These are phyloP conservation scores for Lindbergichthys nudifrons DNA, from an alignment of 2,797 vertebrate species.

Conservation along the genomic window DNA sequence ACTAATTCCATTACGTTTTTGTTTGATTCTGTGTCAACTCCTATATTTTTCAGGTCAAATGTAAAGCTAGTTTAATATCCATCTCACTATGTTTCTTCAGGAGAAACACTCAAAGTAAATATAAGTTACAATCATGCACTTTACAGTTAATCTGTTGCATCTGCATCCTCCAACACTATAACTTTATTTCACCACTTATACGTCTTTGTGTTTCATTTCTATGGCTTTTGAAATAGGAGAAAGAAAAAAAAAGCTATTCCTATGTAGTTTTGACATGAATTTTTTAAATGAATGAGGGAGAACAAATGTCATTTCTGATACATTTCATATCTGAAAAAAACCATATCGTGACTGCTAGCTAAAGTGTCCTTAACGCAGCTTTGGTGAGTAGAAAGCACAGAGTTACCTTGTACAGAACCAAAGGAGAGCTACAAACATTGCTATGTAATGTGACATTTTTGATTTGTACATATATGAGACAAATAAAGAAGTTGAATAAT, in stretches of 20 bases:
- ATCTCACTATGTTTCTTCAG: slow-evolving; percentile 20
- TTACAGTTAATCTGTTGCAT: slow-evolving; percentile 9
- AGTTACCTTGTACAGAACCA: slow-evolving; percentile 77
- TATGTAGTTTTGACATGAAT: slow-evolving; percentile 14
- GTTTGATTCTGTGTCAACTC: slow-evolving; percentile 16
- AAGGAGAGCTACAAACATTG: slow-evolving; percentile 78
- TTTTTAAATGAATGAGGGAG: slow-evolving; percentile 20
- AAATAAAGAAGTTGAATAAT: slow-evolving; percentile 63
- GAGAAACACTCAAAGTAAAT: slow-evolving; percentile 12
- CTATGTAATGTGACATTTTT: slow-evolving; percentile 82
- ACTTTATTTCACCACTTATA: slow-evolving; percentile 16
- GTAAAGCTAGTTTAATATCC: slow-evolving; percentile 16
- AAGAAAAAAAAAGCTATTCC: slow-evolving; percentile 16
- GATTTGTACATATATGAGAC: slow-evolving; percentile 78
- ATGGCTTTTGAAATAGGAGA: not conserved
- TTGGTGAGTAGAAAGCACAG: slow-evolving; percentile 73
- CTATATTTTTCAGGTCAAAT: slow-evolving; percentile 12
- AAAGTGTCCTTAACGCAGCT: slow-evolving; percentile 82
- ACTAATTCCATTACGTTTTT: slow-evolving; percentile 14
- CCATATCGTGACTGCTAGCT: slow-evolving; percentile 49
- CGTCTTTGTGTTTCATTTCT: slow-evolving; percentile 22
- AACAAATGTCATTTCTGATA: slow-evolving; percentile 31
- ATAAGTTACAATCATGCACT: slow-evolving; percentile 9
- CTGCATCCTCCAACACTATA: not conserved
- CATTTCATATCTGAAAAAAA: slow-evolving; percentile 27